These are phyloP conservation scores for Mesitornis unicolor DNA, from an alignment of 2,113 vertebrate species.

Conservation along the genomic window DNA sequence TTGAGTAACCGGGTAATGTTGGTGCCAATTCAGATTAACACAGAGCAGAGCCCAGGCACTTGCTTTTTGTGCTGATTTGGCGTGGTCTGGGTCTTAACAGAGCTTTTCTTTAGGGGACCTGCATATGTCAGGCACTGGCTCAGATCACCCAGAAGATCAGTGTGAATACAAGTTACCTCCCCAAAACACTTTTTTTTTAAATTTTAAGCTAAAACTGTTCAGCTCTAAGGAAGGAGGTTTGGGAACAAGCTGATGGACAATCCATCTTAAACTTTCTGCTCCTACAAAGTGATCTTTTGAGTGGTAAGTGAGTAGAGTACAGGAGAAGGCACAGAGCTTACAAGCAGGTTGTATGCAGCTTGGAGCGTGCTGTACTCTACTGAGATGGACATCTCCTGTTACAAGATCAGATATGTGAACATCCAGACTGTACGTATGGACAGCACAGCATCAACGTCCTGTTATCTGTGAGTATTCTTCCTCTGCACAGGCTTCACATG, in stretches of 20 bases:
- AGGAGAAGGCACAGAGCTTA: not conserved
- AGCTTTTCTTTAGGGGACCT: not conserved
- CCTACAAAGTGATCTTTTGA: no score
- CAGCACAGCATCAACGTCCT: not conserved
- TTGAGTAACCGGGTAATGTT: not conserved
- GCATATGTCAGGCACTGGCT: not conserved
- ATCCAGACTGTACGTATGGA: no score
- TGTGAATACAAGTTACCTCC: not conserved
- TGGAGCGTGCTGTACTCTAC: not conserved
- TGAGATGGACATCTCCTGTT: not conserved
- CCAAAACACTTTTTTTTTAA: no score
- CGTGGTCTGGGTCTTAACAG: not conserved
- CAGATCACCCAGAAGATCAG: not conserved
- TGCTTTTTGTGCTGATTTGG: not conserved
- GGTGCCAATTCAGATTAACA: not conserved
- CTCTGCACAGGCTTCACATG: not conserved
- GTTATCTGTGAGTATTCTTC: not conserved
- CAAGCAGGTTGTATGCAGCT: not conserved
- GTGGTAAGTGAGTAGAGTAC: no score
- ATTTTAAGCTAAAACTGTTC: no score
- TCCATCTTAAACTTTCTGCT: no score
- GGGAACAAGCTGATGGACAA: no score
- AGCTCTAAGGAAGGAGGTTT: not conserved
- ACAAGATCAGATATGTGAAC: not conserved
- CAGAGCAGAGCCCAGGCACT: not conserved